These are phyloP conservation scores for Solea solea DNA, from an alignment of 2,113 vertebrate genomes.

Conservation along the genomic window DNA sequence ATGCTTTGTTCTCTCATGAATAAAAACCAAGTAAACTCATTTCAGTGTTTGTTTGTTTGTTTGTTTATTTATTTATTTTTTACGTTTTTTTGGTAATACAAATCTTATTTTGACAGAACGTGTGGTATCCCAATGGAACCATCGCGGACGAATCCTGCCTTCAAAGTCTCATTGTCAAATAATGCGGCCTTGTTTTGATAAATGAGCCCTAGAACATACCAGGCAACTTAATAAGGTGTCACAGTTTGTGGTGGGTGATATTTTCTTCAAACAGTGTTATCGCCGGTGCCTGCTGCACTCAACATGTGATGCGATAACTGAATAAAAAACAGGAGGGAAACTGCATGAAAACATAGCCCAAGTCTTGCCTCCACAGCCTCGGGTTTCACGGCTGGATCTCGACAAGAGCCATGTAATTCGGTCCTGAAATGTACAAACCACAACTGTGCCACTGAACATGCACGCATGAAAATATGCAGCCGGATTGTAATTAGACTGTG, in stretches of 20 bases:
- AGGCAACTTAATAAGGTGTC: slow-evolving; percentile 10
- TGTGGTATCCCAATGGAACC: slow-evolving; percentile 7
- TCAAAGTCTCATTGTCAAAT: slow-evolving; percentile 10
- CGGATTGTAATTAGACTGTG: slow-evolving; percentile 59
- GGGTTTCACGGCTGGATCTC: not conserved
- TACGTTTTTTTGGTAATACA: not conserved
- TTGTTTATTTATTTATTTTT: too few relatives aligned
- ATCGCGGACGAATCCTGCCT: slow-evolving; percentile 5
- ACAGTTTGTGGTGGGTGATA: slow-evolving; percentile 6
- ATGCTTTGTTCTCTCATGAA: too few relatives aligned
- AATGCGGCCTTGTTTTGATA: slow-evolving; percentile 9
- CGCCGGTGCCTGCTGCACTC: not conserved
- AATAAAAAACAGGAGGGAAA: slow-evolving; percentile 30
- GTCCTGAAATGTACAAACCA: slow-evolving; percentile 13
- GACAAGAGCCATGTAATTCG: not conserved
- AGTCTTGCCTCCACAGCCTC: not conserved
- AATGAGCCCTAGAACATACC: slow-evolving; percentile 23
- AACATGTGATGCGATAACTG: slow-evolving; percentile 1
- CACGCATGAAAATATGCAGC: slow-evolving; percentile 36
- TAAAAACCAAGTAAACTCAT: too few relatives aligned
- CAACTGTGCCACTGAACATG: not conserved
- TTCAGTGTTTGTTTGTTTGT: too few relatives aligned
- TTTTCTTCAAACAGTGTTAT: slow-evolving; percentile 3
- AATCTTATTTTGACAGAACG: slow-evolving; percentile 4
- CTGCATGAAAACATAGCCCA: not conserved